Conservation (phyloP, 2,113 vertebrate genomes). For the rabbit (Oryctolagus cuniculus) region mOryCun1.1 NC_091453.1:23003501-23004000, state of each 20-base stretch:
- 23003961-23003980: background rate
- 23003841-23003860: slow-evolving; percentile 52
- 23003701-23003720: slow-evolving; percentile 14
- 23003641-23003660: slow-evolving; percentile 39
- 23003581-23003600: background rate
- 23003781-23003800: background rate
- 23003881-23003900: background rate
- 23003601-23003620: background rate
- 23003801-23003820: background rate
- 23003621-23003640: background rate
- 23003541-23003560: slow-evolving; percentile 6
- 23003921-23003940: background rate
- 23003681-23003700: slow-evolving; percentile 29
- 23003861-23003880: background rate
- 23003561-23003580: background rate
- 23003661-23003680: slow-evolving; percentile 35
- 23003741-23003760: slow-evolving; percentile 5
- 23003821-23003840: slow-evolving; percentile 9
- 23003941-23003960: background rate
- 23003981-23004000: background rate
- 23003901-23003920: background rate
- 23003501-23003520: slow-evolving; percentile 18
- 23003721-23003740: slow-evolving; percentile 32
- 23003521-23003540: slow-evolving; percentile 47
- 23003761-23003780: slow-evolving; percentile 5